Evolutionary conservation across 2,888 invertebrate species (phyloP).

Genomic region (Lasius fuliginosus): DNA sequence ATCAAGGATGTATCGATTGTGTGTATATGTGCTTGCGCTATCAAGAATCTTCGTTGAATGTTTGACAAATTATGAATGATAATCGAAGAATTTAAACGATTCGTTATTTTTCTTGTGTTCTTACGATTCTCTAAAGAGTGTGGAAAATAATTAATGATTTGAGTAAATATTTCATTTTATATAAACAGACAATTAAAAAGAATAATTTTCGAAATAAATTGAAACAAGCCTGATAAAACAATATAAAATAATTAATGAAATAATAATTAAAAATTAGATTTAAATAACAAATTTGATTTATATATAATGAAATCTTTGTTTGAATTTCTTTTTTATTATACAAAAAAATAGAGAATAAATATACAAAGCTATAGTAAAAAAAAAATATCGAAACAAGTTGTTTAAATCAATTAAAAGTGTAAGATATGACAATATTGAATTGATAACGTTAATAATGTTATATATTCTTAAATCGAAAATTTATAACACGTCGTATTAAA

Average conservation of each 20-base stretch:
- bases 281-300: not conserved
- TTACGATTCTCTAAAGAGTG: not conserved
- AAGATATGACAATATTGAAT: not conserved
- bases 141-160: not conserved
- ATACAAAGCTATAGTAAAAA: not conserved
- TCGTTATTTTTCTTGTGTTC: not conserved
- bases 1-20: conserved; percentile 49
- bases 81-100: not conserved
- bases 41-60: conserved; percentile 15
- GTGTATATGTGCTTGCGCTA: conserved; percentile 1
- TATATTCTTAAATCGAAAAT: not conserved
- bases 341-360: not conserved
- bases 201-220: not conserved
- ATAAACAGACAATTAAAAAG: not conserved
- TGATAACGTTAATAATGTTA: not conserved
- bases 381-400: not conserved
- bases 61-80: conserved; percentile 15
- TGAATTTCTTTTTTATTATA: not conserved
- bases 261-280: not conserved
- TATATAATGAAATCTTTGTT: not conserved
- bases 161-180: not conserved
- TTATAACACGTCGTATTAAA: not conserved
- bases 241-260: not conserved
- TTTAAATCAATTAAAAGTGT: not conserved
- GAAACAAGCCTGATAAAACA: not conserved